phyloP scores from a whole-genome alignment of 2,113 vertebrate species.

The Forbesichthys papilliferus region DNA sequence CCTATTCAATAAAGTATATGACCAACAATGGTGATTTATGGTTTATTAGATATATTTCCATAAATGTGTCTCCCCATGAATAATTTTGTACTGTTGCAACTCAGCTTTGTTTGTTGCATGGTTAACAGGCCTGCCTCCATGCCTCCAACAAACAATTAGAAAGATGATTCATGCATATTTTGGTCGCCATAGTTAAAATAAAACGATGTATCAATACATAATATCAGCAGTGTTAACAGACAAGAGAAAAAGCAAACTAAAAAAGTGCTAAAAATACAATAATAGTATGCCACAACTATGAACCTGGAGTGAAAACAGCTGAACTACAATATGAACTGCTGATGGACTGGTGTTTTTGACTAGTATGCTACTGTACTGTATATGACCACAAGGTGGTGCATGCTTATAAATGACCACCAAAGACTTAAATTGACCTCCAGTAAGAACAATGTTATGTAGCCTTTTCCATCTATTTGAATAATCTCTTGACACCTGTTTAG shows the following conservation, averaged over 20 bases:
- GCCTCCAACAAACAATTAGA: no score
- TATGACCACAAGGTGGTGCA: conserved; percentile 69
- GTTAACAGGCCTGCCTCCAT: no score
- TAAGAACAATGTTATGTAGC: no score
- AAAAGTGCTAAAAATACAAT: no score
- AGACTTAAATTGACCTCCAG: neutral
- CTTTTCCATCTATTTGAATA: neutral
- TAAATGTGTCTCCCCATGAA: no score
- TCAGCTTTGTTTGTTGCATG: no score
- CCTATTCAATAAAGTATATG: conserved; percentile 75
- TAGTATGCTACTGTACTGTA: neutral
- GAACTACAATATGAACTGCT: neutral
- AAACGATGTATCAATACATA: no score
- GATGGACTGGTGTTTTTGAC: neutral
- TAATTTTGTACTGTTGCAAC: no score
- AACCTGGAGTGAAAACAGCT: neutral
- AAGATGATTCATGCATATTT: no score
- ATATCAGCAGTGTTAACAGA: no score
- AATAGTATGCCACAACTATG: neutral
- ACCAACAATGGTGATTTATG: conserved; percentile 33
- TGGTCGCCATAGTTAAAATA: no score
- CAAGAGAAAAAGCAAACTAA: no score
- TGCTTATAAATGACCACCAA: conserved; percentile 17
- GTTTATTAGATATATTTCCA: neutral
- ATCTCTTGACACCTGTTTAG: neutral